These are phyloP conservation scores for Diachasma alloeum DNA, from an alignment of 1,140 invertebrate genomes.

Conservation along the genomic window DNA sequence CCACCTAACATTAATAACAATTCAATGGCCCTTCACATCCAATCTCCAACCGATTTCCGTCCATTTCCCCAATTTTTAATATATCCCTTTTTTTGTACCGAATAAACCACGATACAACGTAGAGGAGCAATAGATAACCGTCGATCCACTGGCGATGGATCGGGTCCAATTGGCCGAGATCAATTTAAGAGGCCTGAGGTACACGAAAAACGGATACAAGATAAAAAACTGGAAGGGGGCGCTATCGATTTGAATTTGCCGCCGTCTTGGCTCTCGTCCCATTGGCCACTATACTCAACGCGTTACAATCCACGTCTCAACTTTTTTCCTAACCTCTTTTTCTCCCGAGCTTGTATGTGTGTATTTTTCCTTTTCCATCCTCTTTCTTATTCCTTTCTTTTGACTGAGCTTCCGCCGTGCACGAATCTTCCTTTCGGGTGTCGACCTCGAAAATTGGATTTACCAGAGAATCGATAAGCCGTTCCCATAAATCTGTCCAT, in stretches of 20 bases:
- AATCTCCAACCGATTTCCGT: not conserved
- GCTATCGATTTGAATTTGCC: slow-evolving; percentile 39
- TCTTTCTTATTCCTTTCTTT: slow-evolving; percentile 27
- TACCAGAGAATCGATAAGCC: slow-evolving; percentile 36
- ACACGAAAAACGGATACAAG: not conserved
- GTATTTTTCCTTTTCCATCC: slow-evolving; percentile 11
- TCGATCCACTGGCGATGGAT: slow-evolving; percentile 31
- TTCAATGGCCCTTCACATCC: not conserved
- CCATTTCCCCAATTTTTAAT: not conserved
- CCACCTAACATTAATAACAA: not conserved
- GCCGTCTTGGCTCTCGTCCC: slow-evolving; percentile 27
- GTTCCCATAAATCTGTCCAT: slow-evolving; percentile 36
- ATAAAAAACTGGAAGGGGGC: not conserved
- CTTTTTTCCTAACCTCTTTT: slow-evolving; percentile 10
- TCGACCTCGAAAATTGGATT: slow-evolving; percentile 55
- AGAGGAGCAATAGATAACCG: slow-evolving; percentile 27
- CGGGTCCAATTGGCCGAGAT: slow-evolving; percentile 38
- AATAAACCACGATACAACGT: not conserved
- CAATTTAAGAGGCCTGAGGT: slow-evolving; percentile 34
- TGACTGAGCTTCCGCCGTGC: not conserved
- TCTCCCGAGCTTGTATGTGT: not conserved
- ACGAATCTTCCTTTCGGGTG: slow-evolving; percentile 38
- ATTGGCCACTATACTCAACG: slow-evolving; percentile 30
- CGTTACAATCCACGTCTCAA: not conserved
- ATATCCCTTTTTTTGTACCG: not conserved